A percentile compares a stretch with the other conserved stretches of the same genome.
These are phyloP conservation scores for Bombus haemorrhoidalis DNA, from an alignment of 1,140 invertebrate genomes.

Conservation along the genomic window DNA sequence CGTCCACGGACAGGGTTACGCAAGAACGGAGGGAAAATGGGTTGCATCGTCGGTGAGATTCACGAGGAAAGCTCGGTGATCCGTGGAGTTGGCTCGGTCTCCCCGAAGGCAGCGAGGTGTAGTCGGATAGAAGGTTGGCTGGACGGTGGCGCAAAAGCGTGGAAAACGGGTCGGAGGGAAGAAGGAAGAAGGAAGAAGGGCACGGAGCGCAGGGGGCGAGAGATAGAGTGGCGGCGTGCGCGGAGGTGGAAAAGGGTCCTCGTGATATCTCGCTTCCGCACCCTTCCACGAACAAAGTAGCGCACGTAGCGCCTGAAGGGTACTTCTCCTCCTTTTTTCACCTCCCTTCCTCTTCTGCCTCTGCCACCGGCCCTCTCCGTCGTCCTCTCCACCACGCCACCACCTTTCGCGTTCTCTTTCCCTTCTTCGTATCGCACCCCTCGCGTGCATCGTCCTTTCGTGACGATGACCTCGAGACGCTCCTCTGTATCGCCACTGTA, in stretches of 20 bases:
- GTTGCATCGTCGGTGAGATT: conserved; percentile 22
- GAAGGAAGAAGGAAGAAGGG: neutral
- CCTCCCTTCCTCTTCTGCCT: conserved; percentile 3
- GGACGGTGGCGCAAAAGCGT: conserved; percentile 39
- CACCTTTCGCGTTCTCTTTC: too few species aligned
- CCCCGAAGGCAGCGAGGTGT: conserved; percentile 12
- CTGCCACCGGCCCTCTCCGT: neutral
- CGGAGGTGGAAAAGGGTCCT: conserved; percentile 60
- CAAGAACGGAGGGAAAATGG: conserved; percentile 25
- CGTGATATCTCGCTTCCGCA: conserved; percentile 74
- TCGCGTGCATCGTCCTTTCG: too few species aligned
- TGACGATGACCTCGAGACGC: too few species aligned
- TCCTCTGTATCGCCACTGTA: too few species aligned
- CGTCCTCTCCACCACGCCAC: neutral
- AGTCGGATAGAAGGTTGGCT: conserved; percentile 19
- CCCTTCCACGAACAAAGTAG: conserved; percentile 73
- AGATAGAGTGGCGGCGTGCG: neutral
- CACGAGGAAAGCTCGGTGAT: conserved; percentile 5
- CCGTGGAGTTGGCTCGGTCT: conserved; percentile 29
- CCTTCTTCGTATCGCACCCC: too few species aligned
- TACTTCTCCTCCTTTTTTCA: conserved; percentile 63
- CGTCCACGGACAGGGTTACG: conserved; percentile 5
- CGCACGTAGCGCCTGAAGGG: conserved; percentile 71
- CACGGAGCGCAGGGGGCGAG: neutral
- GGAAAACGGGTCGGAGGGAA: conserved; percentile 44